Evolutionary conservation across 2,888 invertebrate species (phyloP).

Genomic region (Xiphydria camelus): DNA sequence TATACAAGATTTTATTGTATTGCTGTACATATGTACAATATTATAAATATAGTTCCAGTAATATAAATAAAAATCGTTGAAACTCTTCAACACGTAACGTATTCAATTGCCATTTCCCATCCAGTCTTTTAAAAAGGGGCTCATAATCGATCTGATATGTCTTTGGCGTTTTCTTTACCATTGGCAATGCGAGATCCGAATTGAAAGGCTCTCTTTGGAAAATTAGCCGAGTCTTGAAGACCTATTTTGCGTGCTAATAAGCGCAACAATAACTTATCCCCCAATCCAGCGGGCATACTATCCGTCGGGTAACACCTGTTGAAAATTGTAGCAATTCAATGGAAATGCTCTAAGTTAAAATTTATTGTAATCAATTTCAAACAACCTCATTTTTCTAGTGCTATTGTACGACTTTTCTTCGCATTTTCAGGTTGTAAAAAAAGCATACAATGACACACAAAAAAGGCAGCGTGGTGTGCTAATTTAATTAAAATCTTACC

Average conservation of each 20-base stretch:
- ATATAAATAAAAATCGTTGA: no score
- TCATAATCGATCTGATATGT: conserved; percentile 63
- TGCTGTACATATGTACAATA: no score
- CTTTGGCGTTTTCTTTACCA: conserved; percentile 83
- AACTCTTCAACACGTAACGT: no score
- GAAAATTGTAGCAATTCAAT: conserved; percentile 6
- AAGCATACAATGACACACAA: conserved; percentile 36
- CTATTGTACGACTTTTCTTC: no score
- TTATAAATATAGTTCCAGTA: no score
- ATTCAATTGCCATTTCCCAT: no score
- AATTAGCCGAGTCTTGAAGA: conserved; percentile 64
- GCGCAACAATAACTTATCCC: conserved; percentile 91
- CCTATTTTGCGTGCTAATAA: conserved; percentile 72
- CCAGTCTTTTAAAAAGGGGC: no score
- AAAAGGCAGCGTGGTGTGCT: not conserved
- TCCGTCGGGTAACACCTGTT: conserved; percentile 64
- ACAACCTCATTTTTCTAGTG: no score
- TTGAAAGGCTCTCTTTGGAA: conserved; percentile 93
- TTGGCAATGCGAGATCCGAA: conserved; percentile 96
- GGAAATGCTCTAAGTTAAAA: not conserved
- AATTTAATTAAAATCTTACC: conserved; percentile 56
- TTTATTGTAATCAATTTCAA: conserved; percentile 1
- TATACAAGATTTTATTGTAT: no score
- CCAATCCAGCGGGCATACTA: conserved; percentile 73
- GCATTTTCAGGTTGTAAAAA: no score